Evolutionary conservation across 1,140 invertebrate genomes (phyloP), one percentile per base, ranked within the genome.

Genomic region (Ooceraea biroi): DNA sequence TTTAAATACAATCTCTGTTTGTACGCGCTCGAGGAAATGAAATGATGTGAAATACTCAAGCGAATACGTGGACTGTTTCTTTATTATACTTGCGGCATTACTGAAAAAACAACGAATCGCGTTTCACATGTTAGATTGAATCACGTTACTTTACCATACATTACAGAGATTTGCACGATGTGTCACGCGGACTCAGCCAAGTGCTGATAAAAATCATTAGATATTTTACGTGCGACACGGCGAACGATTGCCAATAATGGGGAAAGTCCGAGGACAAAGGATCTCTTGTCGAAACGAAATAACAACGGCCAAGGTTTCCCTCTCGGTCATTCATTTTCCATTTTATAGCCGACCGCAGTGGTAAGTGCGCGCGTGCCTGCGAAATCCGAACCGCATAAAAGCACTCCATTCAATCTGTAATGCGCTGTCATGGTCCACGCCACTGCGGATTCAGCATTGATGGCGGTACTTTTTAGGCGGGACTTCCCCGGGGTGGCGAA

Each of bases 381-480:
- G 85, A 87, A 86, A 86, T 83, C 73, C 48, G 44, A 78, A 84
- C 71, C 72, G 66, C 72, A 72, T 66, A 84, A 83, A 84, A 78
- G 72, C 74, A 71, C 58, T 71, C 68, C 73, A 65, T 82, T 87
- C 61, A 58, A 19, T 17, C 46, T 68, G 82, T 83, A 88, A 88
- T 83, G 72, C 66, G 65, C 85, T 72, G 41, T 82, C 52, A 73
- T 27, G 71, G 36, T 60, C 68, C 52, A 44, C 52, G 46, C 60
- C 41, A 50, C 60, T 48, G 55, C 73, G 71, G 65, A 87, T 76
- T 87, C 72, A 48, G 84, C 76, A 74, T 82, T 82, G 83, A 85
- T 82, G 57, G 63, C 58, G 61, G 71, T 74, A 68, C 66, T 80
- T 86, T 86, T 84, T 58, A 25, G 41, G 22, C 27, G 27, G 25